Base-by-base conservation (phyloP, 1,140 invertebrate genomes). In the Pomacea maculata region DNA sequence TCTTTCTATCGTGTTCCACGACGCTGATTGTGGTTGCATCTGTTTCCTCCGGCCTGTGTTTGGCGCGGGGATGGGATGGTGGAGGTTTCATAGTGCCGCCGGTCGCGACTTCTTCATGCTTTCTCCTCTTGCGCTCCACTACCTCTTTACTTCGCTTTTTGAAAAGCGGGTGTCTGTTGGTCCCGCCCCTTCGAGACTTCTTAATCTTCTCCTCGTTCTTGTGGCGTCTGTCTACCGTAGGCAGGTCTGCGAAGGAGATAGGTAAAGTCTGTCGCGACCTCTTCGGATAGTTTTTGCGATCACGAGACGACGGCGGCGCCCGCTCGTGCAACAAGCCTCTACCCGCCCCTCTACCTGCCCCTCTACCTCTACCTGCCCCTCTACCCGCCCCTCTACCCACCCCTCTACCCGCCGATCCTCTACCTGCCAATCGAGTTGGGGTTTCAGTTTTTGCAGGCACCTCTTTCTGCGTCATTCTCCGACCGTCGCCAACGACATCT, bases 91-190 rank as follows among this genome's bases (percentile, higher is more conserved):
- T 70, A 1, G n/a, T 34, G 10, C 67, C 21, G 11, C 14, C 21
- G 10, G n/a, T 76, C 14, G 65, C 61, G 17, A 29, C 29, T 10
- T 63, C 45, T 45, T 68, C 54, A 9, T 78, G 17, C 54, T 78
- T 34, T 34, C 63, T 63, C n/a, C 45, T 67, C 14, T 29, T 65
- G 6, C 34, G 71, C 34, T 72, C 52, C 29, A 54, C 57, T 11
- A 65, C 77, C 4, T 45, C 65, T 15, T 78, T 65, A 25, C 68
- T 68, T n/a, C 77, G 45, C 52, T 78, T 68, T 21, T 78, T 78
- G 67, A 78, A 78, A 6, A 78, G 67, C 65, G 77, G 77, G 25
- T 78, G 77, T 12, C 77, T 54, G 9, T 34, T 70, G 8, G 67
- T 14, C 15, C 52, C 65, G 19, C 29, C 55, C 19, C 57, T 70